Base-by-base conservation (phyloP, 2,888 invertebrate species). In the Leptothorax acervorum region DNA sequence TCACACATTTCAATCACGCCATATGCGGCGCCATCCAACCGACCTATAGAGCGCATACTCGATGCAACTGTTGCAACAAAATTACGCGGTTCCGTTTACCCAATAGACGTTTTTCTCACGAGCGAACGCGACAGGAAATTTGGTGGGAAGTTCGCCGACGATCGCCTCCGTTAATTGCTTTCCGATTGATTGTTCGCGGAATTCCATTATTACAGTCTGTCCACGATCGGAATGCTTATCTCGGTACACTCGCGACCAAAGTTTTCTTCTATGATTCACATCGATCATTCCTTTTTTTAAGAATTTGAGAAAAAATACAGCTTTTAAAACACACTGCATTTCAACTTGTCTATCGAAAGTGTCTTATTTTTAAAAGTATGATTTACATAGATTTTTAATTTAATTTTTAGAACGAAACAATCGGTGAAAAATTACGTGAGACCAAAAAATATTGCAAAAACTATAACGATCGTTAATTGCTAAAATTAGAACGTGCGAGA, bases 81-180 rank as follows among this genome's bases (percentile, higher is more conserved):
- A 82, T 73, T 71, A 71, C 78, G 28, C 57, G 42, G 39, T 66
- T 71, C 53, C 53, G 42, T 82, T 75, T 74, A 65, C 23, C 31
- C 51, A 51, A 63, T 35, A 85, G 60, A 76, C 60, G 51, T 85
- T 83, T 78, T 73, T 70, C 76, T 83, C 55, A 51, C 51, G 55
- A 45, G 53, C n/a, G 35, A 35, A 70, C 57, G 75, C 84, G 85
- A 75, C 51, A 73, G 63, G 62, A 84, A 84, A 84, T 82, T 81
- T 48, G 65, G 65, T 48, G 51, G 51, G 39, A 82, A 81, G 74
- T 84, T 82, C 42, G 71, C 70, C 45, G 81, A 73, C 73, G 71
- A 84, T 84, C 71, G 65, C 62, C 65, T 18, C 68, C 70, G 62
- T 78, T 85, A 83, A 85, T 85, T 85, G 85, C 83, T 85, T 85